phyloP scores from a whole-genome alignment of 1,140 invertebrate genomes.

The Drosophila serrata region DNA sequence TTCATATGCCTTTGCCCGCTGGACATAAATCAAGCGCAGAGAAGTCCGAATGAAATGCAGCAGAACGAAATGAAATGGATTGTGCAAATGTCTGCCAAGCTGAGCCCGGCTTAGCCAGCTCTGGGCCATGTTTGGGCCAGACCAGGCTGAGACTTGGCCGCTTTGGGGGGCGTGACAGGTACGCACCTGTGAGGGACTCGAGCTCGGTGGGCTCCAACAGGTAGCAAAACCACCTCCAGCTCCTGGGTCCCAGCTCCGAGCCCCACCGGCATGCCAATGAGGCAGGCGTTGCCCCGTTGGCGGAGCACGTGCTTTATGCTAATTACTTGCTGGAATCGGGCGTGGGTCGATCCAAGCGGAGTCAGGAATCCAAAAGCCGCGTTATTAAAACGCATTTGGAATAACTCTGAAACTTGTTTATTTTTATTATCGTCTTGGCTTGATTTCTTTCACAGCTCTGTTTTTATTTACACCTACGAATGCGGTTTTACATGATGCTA shows the following conservation, averaged over 20 bases:
- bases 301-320: slow-evolving; percentile 80
- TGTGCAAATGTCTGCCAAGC: slow-evolving; percentile 60
- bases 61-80: slow-evolving; percentile 65
- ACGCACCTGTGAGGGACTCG: slow-evolving; percentile 67
- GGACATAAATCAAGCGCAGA: slow-evolving; percentile 68
- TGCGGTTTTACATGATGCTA: slow-evolving; percentile 40
- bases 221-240: slow-evolving; percentile 39
- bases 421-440: slow-evolving; percentile 25
- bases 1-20: slow-evolving; percentile 46
- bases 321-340: slow-evolving; percentile 76
- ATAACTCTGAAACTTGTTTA: slow-evolving; percentile 46
- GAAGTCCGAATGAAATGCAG: slow-evolving; percentile 59
- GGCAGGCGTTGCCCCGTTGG: slow-evolving; percentile 45
- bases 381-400: slow-evolving; percentile 45
- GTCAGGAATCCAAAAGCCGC: slow-evolving; percentile 30
- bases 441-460: slow-evolving; percentile 10
- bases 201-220: slow-evolving; percentile 59
- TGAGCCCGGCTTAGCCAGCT: slow-evolving; percentile 49
- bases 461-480: slow-evolving; percentile 51
- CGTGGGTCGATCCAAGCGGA: slow-evolving; percentile 45
- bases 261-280: slow-evolving; percentile 67
- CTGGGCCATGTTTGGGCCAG: slow-evolving; percentile 46
- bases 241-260: slow-evolving; percentile 15
- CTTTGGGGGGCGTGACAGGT: slow-evolving; percentile 49
- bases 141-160: slow-evolving; percentile 11